Percentiles rank a stretch among this genome's conserved stretches.
Evolutionary conservation across 1,140 invertebrate species (phyloP).

Genomic region (Coelopa frigida): DNA sequence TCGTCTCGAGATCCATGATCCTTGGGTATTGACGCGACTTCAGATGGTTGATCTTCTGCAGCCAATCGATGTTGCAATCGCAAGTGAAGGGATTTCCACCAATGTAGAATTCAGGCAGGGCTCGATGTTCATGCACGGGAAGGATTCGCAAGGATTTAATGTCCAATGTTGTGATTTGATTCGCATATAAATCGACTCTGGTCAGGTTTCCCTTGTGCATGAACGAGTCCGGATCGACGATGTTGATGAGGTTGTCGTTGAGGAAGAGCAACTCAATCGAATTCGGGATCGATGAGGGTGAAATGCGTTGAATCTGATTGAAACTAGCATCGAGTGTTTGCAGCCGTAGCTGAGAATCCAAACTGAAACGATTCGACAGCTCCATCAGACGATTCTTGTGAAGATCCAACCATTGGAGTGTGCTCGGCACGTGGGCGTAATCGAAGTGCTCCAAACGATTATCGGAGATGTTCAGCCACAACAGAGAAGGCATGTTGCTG

Average conservation of each 20-base stretch:
- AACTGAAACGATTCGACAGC: slow-evolving; percentile 67
- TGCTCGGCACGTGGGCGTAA: slow-evolving; percentile 73
- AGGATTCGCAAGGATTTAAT: slow-evolving; percentile 68
- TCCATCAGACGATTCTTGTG: slow-evolving; percentile 81
- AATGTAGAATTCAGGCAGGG: slow-evolving; percentile 77
- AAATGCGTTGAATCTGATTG: slow-evolving; percentile 69
- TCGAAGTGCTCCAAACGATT: slow-evolving; percentile 87
- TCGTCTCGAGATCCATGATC: slow-evolving; percentile 84
- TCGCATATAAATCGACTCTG: slow-evolving; percentile 76
- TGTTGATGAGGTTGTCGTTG: slow-evolving; percentile 73
- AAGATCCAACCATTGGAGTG: slow-evolving; percentile 82
- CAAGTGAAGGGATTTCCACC: slow-evolving; percentile 82
- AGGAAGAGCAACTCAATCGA: slow-evolving; percentile 71
- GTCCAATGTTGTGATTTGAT: slow-evolving; percentile 75
- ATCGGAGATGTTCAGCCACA: slow-evolving; percentile 87
- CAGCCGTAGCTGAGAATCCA: slow-evolving; percentile 60
- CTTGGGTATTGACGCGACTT: slow-evolving; percentile 70
- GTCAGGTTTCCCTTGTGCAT: slow-evolving; percentile 75
- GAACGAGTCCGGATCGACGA: slow-evolving; percentile 74
- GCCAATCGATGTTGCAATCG: slow-evolving; percentile 83
- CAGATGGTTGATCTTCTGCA: slow-evolving; percentile 75
- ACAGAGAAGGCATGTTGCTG: slow-evolving; percentile 68
- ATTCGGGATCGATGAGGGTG: slow-evolving; percentile 62
- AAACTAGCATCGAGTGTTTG: slow-evolving; percentile 76
- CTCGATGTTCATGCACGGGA: slow-evolving; percentile 58